Evolutionary conservation across 1,140 invertebrate species (phyloP).

Genomic region (Argopecten irradians): DNA sequence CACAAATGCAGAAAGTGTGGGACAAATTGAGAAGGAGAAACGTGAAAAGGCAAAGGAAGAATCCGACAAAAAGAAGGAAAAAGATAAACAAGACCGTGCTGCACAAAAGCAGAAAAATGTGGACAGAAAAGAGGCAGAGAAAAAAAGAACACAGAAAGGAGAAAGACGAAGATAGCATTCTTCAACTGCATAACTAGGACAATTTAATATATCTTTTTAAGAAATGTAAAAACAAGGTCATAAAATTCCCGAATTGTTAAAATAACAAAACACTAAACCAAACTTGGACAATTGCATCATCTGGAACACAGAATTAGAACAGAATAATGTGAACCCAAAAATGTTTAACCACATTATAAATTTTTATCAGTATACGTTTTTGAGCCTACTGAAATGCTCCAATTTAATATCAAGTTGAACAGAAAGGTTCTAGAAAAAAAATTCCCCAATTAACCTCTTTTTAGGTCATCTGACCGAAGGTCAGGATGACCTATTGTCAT

Average conservation of each 20-base stretch:
- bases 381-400: too few relatives aligned
- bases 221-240: neutral
- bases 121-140: slow-evolving; percentile 66
- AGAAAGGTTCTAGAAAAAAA: too few relatives aligned
- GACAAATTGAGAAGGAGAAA: slow-evolving; percentile 52
- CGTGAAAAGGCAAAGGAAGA: slow-evolving; percentile 62
- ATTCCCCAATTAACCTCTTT: too few relatives aligned
- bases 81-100: slow-evolving; percentile 65
- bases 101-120: slow-evolving; percentile 66
- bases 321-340: too few relatives aligned
- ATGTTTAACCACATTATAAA: too few relatives aligned
- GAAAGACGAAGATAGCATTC: slow-evolving; percentile 57
- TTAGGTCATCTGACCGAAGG: too few relatives aligned
- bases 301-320: too few relatives aligned
- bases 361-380: too few relatives aligned
- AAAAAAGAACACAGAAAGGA: slow-evolving; percentile 69
- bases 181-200: neutral
- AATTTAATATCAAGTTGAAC: too few relatives aligned
- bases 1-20: slow-evolving; percentile 49
- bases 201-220: neutral
- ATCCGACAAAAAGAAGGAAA: slow-evolving; percentile 67
- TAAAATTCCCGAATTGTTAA: neutral
- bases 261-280: too few relatives aligned
- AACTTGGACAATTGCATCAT: too few relatives aligned
- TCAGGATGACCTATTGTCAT: too few relatives aligned